These are phyloP conservation scores for Tyrannus savana DNA, from an alignment of 2,113 vertebrate species.

Conservation along the genomic window DNA sequence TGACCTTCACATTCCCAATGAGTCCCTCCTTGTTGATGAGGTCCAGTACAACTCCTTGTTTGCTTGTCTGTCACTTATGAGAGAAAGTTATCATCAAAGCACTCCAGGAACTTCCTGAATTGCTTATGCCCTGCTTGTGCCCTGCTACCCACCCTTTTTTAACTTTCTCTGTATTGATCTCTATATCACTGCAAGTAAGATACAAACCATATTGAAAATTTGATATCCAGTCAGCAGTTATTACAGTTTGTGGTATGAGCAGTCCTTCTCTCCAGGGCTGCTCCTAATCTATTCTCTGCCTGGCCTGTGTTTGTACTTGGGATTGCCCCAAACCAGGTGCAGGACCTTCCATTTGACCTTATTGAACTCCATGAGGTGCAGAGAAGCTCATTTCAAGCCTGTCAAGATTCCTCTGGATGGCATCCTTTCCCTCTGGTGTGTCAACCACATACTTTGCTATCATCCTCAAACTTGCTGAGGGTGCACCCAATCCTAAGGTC, in stretches of 20 bases:
- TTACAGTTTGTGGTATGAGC: neutral
- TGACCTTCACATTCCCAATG: neutral
- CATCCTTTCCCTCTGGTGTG: neutral
- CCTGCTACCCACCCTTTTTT: neutral
- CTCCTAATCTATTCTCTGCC: neutral
- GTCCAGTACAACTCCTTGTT: neutral
- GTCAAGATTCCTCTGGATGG: neutral
- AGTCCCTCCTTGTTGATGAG: neutral
- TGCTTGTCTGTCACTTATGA: neutral
- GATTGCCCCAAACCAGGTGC: neutral
- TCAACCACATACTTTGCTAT: rapidly evolving
- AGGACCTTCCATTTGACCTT: neutral
- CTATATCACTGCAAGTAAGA: neutral
- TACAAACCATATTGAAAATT: neutral
- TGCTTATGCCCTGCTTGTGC: neutral
- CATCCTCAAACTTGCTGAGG: neutral
- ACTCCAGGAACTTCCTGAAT: neutral
- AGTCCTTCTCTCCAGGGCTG: neutral
- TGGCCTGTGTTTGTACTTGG: neutral
- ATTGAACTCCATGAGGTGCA: too few species aligned
- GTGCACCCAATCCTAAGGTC: neutral
- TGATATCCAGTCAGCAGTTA: neutral
- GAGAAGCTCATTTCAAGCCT: neutral
- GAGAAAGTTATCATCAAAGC: neutral
- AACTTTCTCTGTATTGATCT: neutral